Evolutionary conservation across 2,113 vertebrate genomes (phyloP).

Genomic region (Triplophysa tibetana): DNA sequence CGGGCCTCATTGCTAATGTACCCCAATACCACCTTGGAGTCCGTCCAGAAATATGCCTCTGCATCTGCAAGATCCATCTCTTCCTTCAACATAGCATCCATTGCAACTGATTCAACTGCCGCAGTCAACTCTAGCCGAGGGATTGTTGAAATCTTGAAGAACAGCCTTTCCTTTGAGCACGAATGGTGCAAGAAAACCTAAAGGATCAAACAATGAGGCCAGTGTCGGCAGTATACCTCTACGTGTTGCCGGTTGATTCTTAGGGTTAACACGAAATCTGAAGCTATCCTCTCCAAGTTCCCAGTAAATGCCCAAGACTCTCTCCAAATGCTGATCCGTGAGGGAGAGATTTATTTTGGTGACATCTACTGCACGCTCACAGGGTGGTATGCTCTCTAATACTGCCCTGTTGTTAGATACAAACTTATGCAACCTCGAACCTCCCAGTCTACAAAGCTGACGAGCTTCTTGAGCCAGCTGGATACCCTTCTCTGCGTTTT

Average conservation of each 20-base stretch:
- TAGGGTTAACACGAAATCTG: no score
- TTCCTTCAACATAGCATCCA: no score
- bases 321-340: no score
- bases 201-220: not conserved
- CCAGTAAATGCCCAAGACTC: no score
- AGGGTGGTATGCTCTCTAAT: not conserved
- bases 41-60: no score
- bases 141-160: constrained; percentile 8
- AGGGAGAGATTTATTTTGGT: no score
- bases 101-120: not conserved
- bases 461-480: not conserved
- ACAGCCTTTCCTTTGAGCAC: not conserved
- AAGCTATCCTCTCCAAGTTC: no score
- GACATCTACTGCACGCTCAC: no score
- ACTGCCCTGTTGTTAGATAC: constrained; percentile 26
- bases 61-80: no score
- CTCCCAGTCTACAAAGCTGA: not conserved
- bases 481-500: not conserved
- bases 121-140: constrained; percentile 21
- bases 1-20: no score
- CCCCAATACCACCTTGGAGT: no score
- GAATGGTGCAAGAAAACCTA: constrained; percentile 5
- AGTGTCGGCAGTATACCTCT: not conserved
- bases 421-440: not conserved
- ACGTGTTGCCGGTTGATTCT: not conserved